Conservation (phyloP, 2,113 vertebrate genomes). For the Rhombomys opimus region DNA sequence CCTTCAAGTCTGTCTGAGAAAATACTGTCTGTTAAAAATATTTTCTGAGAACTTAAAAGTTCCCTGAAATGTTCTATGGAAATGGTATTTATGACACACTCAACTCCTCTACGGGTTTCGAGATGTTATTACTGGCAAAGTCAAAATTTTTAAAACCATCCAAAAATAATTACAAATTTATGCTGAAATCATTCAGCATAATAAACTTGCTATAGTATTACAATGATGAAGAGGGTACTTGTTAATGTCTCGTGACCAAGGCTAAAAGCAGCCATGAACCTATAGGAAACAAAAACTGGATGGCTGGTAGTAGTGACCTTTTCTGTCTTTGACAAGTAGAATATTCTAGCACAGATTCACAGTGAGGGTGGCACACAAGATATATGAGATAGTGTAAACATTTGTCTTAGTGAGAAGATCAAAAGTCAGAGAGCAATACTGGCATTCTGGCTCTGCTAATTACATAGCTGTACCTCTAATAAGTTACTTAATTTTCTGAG, state of each 20-base stretch:
- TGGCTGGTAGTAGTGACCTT: conserved; percentile 32
- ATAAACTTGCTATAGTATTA: conserved; percentile 62
- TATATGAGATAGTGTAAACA: neutral
- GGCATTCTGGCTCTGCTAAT: neutral
- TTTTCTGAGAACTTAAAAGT: conserved; percentile 84
- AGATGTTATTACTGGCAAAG: conserved; percentile 85
- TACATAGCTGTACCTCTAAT: neutral
- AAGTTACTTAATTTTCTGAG: conserved; percentile 42
- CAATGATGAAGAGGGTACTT: conserved; percentile 72
- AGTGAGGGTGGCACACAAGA: neutral
- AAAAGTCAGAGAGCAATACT: neutral
- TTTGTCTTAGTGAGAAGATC: neutral
- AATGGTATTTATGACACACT: conserved; percentile 85
- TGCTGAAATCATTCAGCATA: conserved; percentile 48
- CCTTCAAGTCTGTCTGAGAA: conserved; percentile 67
- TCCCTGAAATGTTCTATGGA: conserved; percentile 86
- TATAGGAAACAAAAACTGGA: conserved; percentile 42
- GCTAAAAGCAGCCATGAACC: conserved; percentile 50
- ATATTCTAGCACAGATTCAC: conserved; percentile 15
- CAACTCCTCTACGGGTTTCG: conserved; percentile 80
- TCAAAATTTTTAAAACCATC: conserved; percentile 81
- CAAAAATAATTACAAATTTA: conserved; percentile 86
- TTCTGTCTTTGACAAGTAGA: conserved; percentile 1
- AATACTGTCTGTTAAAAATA: conserved; percentile 79
- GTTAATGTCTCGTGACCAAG: conserved; percentile 66